Evolutionary conservation across 2,888 invertebrate species (phyloP), one percentile per base, ranked within the genome.

Genomic region (Drosophila paucipuncta): DNA sequence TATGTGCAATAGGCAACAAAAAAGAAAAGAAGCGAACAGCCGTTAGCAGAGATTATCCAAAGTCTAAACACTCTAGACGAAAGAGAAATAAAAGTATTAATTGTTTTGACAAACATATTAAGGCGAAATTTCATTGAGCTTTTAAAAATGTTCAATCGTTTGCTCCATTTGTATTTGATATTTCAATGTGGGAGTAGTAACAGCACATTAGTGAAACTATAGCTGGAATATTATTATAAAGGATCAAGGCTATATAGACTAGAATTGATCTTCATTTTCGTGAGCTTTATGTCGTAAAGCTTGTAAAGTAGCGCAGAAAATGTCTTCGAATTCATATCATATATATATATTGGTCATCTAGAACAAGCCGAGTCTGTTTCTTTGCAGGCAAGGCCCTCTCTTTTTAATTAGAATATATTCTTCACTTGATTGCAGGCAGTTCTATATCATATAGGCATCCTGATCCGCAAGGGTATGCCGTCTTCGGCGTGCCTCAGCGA

Each of bases 1-100:
- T 57, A 70, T 58, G 50, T 58, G 68, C 30, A 57, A n/a, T 11
- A 57, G 39, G 43, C 57, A 41, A 52, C 18, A 41, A 35, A 41
- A 41, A 10, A 7, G 4, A 47, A 65, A 53, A 67, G 13, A 6
- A n/a, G 9, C 28, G 16, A 39, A 22, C 47, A 68, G 1, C 10
- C 9, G 0, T 25, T 18, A 47, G 4, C 2, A 31, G 2, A 31
- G 13, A 25, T 33, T 4, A 10, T 9, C 0, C 55, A 39, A 57
- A 30, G 3, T 18, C 22, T 0, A n/a, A 57, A 31, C 57, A 57
- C 50, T 11, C 68, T 57, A 10, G n/a, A 57, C 5, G 5, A 9
- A 22, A 58, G 0, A 22, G 4, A 16, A 10, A 37, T n/a, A 4
- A 39, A 57, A 2, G 2, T n/a, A n/a, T 39, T 13, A 37, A 30